Evolutionary conservation across 2,113 vertebrate genomes (phyloP).

Genomic region (Solenodon paradoxus): DNA sequence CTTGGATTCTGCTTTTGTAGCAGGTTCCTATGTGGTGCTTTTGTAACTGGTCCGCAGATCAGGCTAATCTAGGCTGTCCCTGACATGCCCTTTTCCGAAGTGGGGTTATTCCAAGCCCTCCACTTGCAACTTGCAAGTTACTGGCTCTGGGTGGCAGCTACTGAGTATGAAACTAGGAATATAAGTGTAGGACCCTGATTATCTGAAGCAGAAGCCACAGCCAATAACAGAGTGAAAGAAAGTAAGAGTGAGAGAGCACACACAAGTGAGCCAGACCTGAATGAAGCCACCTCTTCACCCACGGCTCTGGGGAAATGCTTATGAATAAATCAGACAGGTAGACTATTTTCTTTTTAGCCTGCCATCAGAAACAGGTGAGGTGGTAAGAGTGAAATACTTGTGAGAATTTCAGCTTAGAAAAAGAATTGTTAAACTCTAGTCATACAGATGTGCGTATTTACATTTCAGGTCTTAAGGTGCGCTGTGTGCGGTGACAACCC

Average conservation of each 20-base stretch:
- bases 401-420: conserved; percentile 13
- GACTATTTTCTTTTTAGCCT: background rate
- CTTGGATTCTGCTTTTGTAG: background rate
- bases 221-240: background rate
- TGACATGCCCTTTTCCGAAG: background rate
- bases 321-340: background rate
- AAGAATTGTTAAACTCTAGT: background rate
- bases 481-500: background rate
- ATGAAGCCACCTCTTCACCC: background rate
- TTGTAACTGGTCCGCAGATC: background rate
- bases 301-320: background rate
- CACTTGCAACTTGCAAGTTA: background rate
- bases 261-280: background rate
- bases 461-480: background rate
- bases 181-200: background rate
- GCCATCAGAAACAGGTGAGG: background rate
- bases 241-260: background rate
- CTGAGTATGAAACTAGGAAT: no score
- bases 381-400: background rate
- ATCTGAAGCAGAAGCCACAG: background rate
- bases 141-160: background rate
- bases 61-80: background rate
- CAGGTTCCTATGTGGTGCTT: no score
- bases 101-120: background rate
- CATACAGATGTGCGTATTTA: background rate